A percentile compares a stretch with the other conserved stretches of the same genome.
These are phyloP conservation scores for Caradrina kadenii DNA, from an alignment of 2,888 invertebrate genomes.

Conservation along the genomic window DNA sequence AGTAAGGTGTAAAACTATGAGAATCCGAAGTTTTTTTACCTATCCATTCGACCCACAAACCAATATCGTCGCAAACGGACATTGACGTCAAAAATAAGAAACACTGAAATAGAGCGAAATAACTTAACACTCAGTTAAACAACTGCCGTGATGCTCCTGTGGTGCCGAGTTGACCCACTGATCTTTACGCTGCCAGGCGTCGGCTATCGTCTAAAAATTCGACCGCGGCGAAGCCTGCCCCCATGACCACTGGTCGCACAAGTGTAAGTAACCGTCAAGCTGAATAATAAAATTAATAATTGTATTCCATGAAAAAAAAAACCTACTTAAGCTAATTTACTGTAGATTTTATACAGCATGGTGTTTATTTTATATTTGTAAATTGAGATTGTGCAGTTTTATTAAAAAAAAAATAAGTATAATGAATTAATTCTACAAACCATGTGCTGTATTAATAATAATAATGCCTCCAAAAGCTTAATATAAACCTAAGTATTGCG, in stretches of 20 bases:
- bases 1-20: background rate
- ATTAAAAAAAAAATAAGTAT: background rate
- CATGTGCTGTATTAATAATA: background rate
- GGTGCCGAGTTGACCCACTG: constrained; percentile 68
- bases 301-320: constrained; percentile 26
- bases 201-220: constrained; percentile 77
- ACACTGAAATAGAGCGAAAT: background rate
- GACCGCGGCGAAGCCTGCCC: constrained; percentile 71
- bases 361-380: background rate
- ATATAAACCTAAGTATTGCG: constrained; percentile 7
- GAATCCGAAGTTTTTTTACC: background rate
- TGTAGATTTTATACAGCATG: background rate
- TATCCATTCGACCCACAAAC: background rate
- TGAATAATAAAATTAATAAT: constrained; percentile 11
- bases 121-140: constrained; percentile 14
- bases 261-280: constrained; percentile 66
- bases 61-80: background rate
- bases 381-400: constrained; percentile 4
- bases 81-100: background rate
- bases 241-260: constrained; percentile 70
- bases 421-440: background rate
- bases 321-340: constrained; percentile 2
- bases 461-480: background rate
- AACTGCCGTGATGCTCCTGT: constrained; percentile 34
- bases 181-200: constrained; percentile 65